A percentile compares a stretch with the other conserved stretches of the same genome.
Evolutionary conservation across 2,797 vertebrate species (phyloP).

Genomic region (Pterois miles): DNA sequence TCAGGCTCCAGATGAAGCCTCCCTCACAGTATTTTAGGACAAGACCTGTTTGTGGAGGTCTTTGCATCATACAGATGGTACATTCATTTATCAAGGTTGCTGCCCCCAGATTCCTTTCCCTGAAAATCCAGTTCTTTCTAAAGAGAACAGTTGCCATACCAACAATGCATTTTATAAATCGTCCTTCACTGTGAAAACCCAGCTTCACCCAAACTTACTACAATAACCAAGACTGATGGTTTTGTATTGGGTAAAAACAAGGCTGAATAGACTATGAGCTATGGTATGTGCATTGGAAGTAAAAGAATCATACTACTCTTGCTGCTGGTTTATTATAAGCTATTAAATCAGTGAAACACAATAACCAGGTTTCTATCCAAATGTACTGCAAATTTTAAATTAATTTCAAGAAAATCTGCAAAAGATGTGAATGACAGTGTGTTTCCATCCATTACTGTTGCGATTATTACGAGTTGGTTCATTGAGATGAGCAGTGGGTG

Average conservation of each 20-base stretch:
- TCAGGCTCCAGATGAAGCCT: constrained; percentile 40
- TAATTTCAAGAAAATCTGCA: too few relatives aligned
- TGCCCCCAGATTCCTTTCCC: background rate
- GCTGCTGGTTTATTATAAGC: background rate
- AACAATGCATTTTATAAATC: constrained; percentile 1
- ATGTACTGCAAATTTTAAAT: background rate
- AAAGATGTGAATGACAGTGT: too few relatives aligned
- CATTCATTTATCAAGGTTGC: constrained; percentile 43
- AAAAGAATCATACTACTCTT: background rate
- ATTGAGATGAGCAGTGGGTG: too few relatives aligned
- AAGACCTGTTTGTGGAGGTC: constrained; percentile 14
- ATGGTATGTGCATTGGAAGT: background rate
- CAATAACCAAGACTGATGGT: constrained; percentile 3
- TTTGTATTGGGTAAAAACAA: constrained; percentile 4
- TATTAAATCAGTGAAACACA: constrained; percentile 14
- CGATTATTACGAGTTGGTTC: too few relatives aligned
- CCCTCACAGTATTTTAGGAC: constrained; percentile 26
- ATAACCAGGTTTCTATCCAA: background rate
- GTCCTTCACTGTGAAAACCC: constrained; percentile 20
- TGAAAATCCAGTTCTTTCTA: constrained; percentile 13
- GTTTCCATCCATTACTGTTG: too few relatives aligned
- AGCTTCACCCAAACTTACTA: background rate
- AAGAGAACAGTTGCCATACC: constrained; percentile 20
- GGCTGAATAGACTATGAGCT: constrained; percentile 4
- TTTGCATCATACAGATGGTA: constrained; percentile 20